phyloP scores from a whole-genome alignment of 1,140 invertebrate species.

The Helicoverpa zea region DNA sequence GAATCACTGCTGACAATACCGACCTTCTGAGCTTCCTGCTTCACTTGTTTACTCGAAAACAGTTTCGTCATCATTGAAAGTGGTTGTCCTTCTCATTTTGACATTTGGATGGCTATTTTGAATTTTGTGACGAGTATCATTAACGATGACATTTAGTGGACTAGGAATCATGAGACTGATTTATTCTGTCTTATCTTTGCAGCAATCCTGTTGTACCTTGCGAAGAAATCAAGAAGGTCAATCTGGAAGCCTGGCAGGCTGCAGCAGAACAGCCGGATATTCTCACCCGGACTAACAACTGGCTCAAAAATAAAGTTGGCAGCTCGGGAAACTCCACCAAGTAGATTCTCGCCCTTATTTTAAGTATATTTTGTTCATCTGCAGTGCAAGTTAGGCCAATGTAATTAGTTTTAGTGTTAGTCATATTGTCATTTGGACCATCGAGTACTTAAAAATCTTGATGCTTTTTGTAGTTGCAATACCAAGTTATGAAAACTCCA shows the following conservation, averaged over 20 bases:
- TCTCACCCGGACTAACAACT: constrained; percentile 81
- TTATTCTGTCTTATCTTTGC: constrained; percentile 52
- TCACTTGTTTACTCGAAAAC: not conserved
- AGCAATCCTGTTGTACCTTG: constrained; percentile 81
- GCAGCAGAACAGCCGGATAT: constrained; percentile 77
- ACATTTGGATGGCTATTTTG: not conserved
- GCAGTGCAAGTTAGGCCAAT: constrained; percentile 29
- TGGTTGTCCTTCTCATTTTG: constrained; percentile 16
- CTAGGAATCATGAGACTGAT: not conserved
- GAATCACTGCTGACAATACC: not conserved
- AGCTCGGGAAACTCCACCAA: constrained; percentile 72
- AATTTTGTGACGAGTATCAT: not conserved
- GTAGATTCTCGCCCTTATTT: constrained; percentile 56
- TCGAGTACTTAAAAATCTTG: constrained; percentile 31
- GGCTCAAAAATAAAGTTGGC: constrained; percentile 80
- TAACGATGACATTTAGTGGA: not conserved
- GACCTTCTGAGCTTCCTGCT: constrained; percentile 9
- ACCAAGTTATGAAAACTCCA: not conserved
- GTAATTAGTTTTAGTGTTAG: constrained; percentile 30
- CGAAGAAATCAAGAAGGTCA: constrained; percentile 79
- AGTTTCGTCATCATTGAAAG: constrained; percentile 22
- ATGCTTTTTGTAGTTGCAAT: constrained; percentile 13
- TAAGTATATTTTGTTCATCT: constrained; percentile 21
- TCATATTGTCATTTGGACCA: not conserved
- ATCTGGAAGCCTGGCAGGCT: constrained; percentile 83